These are phyloP conservation scores for Anguilla pacifica DNA, from an alignment of 2,797 vertebrate species.

Conservation along the genomic window DNA sequence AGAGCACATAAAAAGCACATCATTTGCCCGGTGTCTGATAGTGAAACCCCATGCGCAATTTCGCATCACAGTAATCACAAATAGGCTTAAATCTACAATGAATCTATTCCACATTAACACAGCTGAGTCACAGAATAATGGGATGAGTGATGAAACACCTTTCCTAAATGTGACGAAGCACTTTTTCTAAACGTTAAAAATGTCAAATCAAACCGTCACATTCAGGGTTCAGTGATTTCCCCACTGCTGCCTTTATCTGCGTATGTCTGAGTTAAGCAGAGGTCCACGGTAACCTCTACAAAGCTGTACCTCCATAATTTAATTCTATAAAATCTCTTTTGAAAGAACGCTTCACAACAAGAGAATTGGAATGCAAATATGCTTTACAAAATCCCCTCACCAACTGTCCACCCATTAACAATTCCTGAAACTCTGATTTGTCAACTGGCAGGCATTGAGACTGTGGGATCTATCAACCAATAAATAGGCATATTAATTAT, in stretches of 20 bases:
- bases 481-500: background rate
- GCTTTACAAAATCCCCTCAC: constrained; percentile 13
- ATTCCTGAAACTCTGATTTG: background rate
- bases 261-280: background rate
- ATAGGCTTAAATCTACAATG: background rate
- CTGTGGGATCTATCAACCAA: constrained; percentile 7
- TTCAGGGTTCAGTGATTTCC: background rate
- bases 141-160: background rate
- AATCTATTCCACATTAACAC: background rate
- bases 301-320: background rate
- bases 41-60: background rate
- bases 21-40: background rate
- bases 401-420: constrained; percentile 7
- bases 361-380: constrained; percentile 20
- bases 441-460: background rate
- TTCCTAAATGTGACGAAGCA: background rate
- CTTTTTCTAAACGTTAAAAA: background rate
- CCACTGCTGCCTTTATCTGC: background rate
- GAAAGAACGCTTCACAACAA: constrained; percentile 5
- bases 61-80: background rate
- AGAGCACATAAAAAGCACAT: background rate
- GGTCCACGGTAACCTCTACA: background rate
- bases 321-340: background rate
- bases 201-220: background rate
- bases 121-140: too few relatives aligned